Evolutionary conservation across 2,113 vertebrate species (phyloP).

Genomic region (Peromyscus polionotus): DNA sequence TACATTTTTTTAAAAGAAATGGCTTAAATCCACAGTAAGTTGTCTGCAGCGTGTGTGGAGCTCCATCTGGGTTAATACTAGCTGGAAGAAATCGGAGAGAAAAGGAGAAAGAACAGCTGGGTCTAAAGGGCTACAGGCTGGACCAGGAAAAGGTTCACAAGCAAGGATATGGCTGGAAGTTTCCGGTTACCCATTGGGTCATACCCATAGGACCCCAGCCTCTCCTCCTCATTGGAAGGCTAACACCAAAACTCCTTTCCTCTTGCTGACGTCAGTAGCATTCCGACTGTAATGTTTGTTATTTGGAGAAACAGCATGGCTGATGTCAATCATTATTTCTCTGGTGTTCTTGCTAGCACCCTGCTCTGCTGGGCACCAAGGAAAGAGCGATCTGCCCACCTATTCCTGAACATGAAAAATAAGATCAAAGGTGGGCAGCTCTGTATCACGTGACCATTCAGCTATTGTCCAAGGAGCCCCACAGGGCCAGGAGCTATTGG

Average conservation of each 20-base stretch:
- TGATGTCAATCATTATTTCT: not conserved
- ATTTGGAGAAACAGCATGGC: not conserved
- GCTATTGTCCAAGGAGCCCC: not conserved
- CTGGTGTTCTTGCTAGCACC: not conserved
- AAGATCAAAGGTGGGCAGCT: not conserved
- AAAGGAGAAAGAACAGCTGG: not conserved
- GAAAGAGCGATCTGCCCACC: not conserved
- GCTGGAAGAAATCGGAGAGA: not conserved
- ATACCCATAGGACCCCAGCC: not conserved
- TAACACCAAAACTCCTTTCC: no score
- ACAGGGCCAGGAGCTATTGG: not conserved
- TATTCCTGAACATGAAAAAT: not conserved
- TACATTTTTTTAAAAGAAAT: not conserved
- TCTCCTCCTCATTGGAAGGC: not conserved
- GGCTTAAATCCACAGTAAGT: not conserved
- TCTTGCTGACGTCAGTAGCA: not conserved
- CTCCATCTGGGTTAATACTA: not conserved
- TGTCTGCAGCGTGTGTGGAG: not conserved
- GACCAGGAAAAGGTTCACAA: not conserved
- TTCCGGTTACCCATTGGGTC: not conserved
- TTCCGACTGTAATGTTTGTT: not conserved
- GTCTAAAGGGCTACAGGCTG: not conserved
- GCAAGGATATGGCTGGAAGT: not conserved
- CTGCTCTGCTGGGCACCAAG: not conserved
- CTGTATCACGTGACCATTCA: not conserved